These are phyloP conservation scores for Cinclus cinclus DNA, from an alignment of 2,113 vertebrate species.

Conservation along the genomic window DNA sequence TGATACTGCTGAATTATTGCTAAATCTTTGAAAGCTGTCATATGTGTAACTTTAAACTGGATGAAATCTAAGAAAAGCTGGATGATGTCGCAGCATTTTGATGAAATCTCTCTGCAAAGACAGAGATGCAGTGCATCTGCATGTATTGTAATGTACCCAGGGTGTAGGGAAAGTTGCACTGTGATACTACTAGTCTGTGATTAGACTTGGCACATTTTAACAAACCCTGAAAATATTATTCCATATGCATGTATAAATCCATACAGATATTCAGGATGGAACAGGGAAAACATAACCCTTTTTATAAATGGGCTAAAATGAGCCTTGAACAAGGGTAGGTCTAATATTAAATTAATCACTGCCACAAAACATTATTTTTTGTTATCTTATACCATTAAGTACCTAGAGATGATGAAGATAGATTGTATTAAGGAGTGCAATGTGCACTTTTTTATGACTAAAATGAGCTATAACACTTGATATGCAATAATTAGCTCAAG, in stretches of 20 bases:
- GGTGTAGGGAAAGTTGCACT: background rate
- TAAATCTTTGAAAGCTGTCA: background rate
- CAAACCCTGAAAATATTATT: background rate
- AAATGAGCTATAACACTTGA: background rate
- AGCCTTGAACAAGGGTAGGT: background rate
- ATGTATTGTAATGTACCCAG: background rate
- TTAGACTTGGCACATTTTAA: background rate
- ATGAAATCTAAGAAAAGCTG: background rate
- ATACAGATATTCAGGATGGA: background rate
- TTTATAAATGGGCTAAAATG: background rate
- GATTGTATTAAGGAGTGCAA: slow-evolving; percentile 16
- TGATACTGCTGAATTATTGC: background rate
- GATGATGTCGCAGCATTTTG: background rate
- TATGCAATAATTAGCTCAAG: slow-evolving; percentile 13
- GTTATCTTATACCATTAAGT: background rate
- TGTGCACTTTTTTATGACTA: slow-evolving; percentile 8
- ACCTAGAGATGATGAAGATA: background rate
- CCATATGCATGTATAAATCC: background rate
- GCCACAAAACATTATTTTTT: background rate
- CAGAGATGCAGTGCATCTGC: rapidly evolving
- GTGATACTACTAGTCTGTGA: background rate
- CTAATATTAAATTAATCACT: background rate
- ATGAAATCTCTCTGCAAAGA: background rate
- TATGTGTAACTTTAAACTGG: background rate
- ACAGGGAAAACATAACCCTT: background rate